phyloP scores from a whole-genome alignment of 2,113 vertebrate species.

The Callipepla squamata region DNA sequence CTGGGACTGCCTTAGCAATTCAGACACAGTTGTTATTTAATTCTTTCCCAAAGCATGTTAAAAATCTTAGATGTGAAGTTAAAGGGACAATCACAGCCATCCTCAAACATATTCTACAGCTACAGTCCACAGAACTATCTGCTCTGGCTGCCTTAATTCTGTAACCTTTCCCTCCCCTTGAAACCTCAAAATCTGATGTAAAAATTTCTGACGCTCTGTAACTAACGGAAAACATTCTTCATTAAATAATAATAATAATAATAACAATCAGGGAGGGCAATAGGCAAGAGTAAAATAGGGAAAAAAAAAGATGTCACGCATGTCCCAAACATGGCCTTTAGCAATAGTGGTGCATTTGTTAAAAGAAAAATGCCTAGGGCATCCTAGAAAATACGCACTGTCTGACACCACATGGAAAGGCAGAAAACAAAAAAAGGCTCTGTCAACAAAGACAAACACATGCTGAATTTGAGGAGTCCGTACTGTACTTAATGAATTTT shows the following conservation, averaged over 20 bases:
- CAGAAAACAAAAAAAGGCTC: not conserved
- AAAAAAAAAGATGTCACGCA: not conserved
- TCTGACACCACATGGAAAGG: not conserved
- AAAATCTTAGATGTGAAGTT: not conserved
- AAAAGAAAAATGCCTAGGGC: not conserved
- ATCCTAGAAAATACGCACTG: not conserved
- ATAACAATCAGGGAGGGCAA: not conserved
- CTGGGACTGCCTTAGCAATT: not conserved
- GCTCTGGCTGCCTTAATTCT: not conserved
- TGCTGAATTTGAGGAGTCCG: not conserved
- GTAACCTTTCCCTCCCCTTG: not conserved
- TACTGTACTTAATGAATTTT: not conserved
- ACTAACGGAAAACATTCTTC: not conserved
- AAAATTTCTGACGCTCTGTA: not conserved
- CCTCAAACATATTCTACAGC: not conserved
- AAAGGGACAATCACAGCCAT: not conserved
- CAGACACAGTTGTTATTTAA: not conserved
- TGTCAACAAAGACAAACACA: not conserved
- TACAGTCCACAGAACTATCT: not conserved
- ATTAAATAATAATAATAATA: not conserved
- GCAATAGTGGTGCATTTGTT: not conserved
- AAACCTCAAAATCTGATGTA: not conserved
- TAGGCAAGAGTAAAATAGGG: not conserved
- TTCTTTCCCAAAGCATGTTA: not conserved
- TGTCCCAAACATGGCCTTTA: not conserved